Percentiles rank a stretch among this genome's conserved stretches.
Evolutionary conservation across 2,797 vertebrate genomes (phyloP).

Genomic region (Decapterus maruadsi): DNA sequence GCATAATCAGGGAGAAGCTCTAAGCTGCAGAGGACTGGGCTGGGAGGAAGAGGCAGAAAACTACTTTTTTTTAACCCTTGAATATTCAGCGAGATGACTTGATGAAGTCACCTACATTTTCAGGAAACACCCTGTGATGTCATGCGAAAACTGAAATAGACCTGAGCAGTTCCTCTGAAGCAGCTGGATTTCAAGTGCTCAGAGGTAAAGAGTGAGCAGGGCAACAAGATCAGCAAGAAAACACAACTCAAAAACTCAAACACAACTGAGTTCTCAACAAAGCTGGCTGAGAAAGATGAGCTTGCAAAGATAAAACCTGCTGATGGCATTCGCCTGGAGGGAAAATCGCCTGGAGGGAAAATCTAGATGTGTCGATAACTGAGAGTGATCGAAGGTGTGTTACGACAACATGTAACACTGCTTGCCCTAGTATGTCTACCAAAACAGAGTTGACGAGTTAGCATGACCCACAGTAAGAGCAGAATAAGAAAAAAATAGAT

Average conservation of each 20-base stretch:
- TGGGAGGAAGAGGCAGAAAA: slow-evolving; percentile 53
- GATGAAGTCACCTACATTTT: slow-evolving; percentile 37
- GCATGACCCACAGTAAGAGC: too few relatives aligned
- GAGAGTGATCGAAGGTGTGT: neutral
- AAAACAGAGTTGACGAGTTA: too few relatives aligned
- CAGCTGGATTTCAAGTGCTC: neutral
- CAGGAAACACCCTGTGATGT: slow-evolving; percentile 10
- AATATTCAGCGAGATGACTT: slow-evolving; percentile 5
- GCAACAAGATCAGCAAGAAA: neutral
- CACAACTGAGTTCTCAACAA: neutral
- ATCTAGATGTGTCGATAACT: neutral
- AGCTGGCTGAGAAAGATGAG: neutral
- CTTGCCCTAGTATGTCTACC: neutral
- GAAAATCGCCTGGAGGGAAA: neutral
- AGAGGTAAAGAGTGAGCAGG: neutral
- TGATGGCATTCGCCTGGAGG: neutral
- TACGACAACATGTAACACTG: neutral
- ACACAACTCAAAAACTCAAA: neutral
- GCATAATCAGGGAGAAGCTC: slow-evolving; percentile 77
- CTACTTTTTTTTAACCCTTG: slow-evolving; percentile 44
- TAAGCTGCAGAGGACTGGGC: slow-evolving; percentile 62
- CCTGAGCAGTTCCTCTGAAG: neutral
- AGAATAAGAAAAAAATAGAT: too few relatives aligned
- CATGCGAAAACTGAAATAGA: slow-evolving; percentile 10
- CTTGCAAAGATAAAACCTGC: neutral